Evolutionary conservation across 2,113 vertebrate genomes (phyloP).

Genomic region (Phylloscopus trochilus): DNA sequence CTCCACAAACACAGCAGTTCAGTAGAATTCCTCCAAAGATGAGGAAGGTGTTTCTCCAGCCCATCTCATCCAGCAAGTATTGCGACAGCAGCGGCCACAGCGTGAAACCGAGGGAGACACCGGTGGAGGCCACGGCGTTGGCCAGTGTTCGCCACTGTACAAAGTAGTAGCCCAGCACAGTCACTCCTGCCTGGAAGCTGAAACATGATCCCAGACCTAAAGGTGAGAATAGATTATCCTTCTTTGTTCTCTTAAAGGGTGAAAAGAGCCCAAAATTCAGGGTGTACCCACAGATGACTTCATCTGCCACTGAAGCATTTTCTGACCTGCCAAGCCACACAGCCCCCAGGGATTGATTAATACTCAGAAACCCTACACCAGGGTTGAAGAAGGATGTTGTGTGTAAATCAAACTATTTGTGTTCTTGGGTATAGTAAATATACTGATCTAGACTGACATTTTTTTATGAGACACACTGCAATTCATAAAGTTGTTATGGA

Average conservation of each 20-base stretch:
- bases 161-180: conserved; percentile 88
- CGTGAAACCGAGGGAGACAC: conserved; percentile 85
- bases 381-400: neutral
- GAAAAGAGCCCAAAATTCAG: neutral
- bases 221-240: neutral
- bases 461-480: neutral
- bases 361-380: neutral
- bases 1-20: conserved; percentile 89
- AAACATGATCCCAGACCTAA: conserved; percentile 92
- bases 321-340: neutral
- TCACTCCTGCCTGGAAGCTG: conserved; percentile 88
- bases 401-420: neutral
- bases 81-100: conserved; percentile 85
- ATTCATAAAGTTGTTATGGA: neutral
- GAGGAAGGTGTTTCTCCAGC: conserved; percentile 92
- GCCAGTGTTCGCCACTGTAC: conserved; percentile 78
- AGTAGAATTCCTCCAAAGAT: conserved; percentile 86
- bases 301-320: neutral
- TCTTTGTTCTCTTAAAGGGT: neutral
- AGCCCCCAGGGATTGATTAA: neutral
- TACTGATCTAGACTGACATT: neutral
- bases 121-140: conserved; percentile 86
- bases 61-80: conserved; percentile 80
- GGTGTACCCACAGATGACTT: neutral
- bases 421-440: neutral